A percentile compares a stretch with the other conserved stretches of the same genome.
These are phyloP conservation scores for Amphiprion percula DNA, from an alignment of 2,113 vertebrate species.

Conservation along the genomic window DNA sequence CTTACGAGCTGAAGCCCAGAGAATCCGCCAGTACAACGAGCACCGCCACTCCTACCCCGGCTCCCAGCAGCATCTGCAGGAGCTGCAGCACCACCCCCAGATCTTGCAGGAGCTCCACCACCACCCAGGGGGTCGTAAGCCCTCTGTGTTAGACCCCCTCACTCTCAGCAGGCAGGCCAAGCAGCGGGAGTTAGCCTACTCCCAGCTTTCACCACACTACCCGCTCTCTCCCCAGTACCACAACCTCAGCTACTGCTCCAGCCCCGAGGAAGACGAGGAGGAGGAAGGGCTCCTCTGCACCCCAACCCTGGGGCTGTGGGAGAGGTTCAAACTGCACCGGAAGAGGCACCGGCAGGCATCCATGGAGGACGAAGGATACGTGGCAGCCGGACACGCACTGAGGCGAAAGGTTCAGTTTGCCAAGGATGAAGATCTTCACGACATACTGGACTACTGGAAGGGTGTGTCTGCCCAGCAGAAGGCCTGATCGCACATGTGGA, in stretches of 20 bases:
- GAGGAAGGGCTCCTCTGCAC: constrained; percentile 88
- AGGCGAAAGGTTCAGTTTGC: constrained; percentile 98
- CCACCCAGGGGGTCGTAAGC: constrained; percentile 85
- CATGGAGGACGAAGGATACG: constrained; percentile 90
- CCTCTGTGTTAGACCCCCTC: constrained; percentile 94
- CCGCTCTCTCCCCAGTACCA: constrained; percentile 95
- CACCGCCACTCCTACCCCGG: constrained; percentile 97
- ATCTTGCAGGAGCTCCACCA: constrained; percentile 80
- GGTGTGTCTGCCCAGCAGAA: constrained; percentile 98
- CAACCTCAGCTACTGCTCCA: constrained; percentile 95
- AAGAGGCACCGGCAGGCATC: constrained; percentile 90
- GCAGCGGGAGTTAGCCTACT: constrained; percentile 93
- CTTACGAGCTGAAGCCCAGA: constrained; percentile 93
- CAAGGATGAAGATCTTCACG: constrained; percentile 98
- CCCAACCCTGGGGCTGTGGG: constrained; percentile 94
- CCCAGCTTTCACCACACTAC: constrained; percentile 94
- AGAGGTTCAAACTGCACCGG: constrained; percentile 94
- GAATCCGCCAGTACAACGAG: constrained; percentile 92
- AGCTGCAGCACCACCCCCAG: constrained; percentile 81
- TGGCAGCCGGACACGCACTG: constrained; percentile 97
- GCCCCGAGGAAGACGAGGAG: constrained; percentile 88
- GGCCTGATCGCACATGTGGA: constrained; percentile 87
- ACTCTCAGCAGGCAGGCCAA: constrained; percentile 87
- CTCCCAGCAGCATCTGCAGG: constrained; percentile 86
- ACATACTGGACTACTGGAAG: constrained; percentile 99